Evolutionary conservation across 2,797 vertebrate genomes (phyloP), one percentile per base, ranked within the genome.

Genomic region (Kryptopterus vitreolus): DNA sequence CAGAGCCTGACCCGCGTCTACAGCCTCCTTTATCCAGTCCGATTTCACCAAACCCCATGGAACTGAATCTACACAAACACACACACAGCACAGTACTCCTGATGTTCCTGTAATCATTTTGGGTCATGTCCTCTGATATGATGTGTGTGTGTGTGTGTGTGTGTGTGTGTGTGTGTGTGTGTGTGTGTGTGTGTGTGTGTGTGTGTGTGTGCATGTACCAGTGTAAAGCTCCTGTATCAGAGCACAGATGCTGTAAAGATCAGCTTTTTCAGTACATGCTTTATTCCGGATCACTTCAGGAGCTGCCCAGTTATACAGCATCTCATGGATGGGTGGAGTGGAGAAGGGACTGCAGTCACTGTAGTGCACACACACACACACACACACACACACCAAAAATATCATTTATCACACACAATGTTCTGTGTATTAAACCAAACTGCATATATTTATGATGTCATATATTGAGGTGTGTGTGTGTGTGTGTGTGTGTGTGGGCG

Each of bases 161-260:
- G n/a, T n/a, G 1, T 50, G 48, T 50, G 46, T 48, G 46, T 48
- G 46, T 48, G 48, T 50, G 48, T 50, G 2, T 50, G 53, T 55
- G 53, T 55, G 53, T 31, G 59, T 61, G 33, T 63, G 61, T 24
- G 20, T 16, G 12, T 31, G 59, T 77, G 48, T 62, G 53, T 75
- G 57, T 62, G 18, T 71, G 57, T 65, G 29, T 84, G 48, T 53
- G 26, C 26, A 18, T 11, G 61, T 84, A 93, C 92, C 92, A 81
- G 92, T 92, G 72, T 89, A 92, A 68, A 93, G 79, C 81, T 94
- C 92, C 85, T 93, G 92, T 79, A 91, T 85, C 78, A 93, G 82
- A 52, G 89, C 76, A 73, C 92, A 94, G 76, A 92, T 83, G 77
- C 93, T 94, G 87, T 92, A 94, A 80, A 93, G 84, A 85, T 94